Base-by-base conservation (phyloP, 1,140 invertebrate species). In the Drosophila willistoni region DNA sequence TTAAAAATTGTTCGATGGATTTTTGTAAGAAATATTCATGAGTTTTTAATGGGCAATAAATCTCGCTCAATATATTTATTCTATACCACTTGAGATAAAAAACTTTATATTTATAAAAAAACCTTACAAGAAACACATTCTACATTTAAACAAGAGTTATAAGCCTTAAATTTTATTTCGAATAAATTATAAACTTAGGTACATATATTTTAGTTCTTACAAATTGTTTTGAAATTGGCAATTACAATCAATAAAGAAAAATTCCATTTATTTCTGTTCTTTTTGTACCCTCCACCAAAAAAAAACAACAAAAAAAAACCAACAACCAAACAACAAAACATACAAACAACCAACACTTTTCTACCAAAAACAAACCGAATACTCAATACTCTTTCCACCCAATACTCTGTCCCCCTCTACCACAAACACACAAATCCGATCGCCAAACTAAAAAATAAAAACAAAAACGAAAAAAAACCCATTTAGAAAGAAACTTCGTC, bases 201-300 rank as follows among this genome's bases (percentile, higher is more conserved):
- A 25, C 41, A n/a, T 9, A 29, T 44, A 70, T 68, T 77, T 78
- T 84, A 73, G 54, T 83, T 87, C 29, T 67, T 63, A 33, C 55
- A 22, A 81, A 81, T 65, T 67, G 7, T 42, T 60, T 10, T 36
- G 1, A 66, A 68, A 86, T 85, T 86, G 82, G 82, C 79, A 75
- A 80, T 51, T 77, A 71, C 56, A 47, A 79, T 77, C 71, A 81
- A 81, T 62, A 75, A 64, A 67, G 78, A 78, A 79, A 86, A 79
- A 75, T 51, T 86, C 68, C 77, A 75, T 85, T 85, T 85, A 66
- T 89, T 85, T 85, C 83, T 82, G 73, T 86, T 86, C 70, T 85
- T 85, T 85, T 86, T 74, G 71, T 75, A 86, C 82, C 76, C 56
- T 44, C 61, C 54, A 41, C 57, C n/a, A 42, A 47, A 64, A 55